Evolutionary conservation across 2,888 invertebrate species (phyloP).

Genomic region (Megamerina dolium): DNA sequence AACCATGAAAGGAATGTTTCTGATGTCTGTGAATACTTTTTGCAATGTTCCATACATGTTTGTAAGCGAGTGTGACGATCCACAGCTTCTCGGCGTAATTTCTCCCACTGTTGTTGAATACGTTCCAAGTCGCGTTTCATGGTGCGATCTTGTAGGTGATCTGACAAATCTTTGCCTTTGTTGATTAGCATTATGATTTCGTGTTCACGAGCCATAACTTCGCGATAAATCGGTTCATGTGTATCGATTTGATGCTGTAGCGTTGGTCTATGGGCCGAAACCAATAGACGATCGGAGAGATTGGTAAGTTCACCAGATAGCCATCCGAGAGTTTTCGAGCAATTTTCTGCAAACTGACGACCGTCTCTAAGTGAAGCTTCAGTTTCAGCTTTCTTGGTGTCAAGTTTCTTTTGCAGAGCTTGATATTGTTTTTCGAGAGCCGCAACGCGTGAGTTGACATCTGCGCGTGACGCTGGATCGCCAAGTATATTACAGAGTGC

Average conservation of each 20-base stretch:
- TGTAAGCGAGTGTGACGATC: slow-evolving; percentile 81
- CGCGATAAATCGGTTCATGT: slow-evolving; percentile 84
- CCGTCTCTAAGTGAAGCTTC: slow-evolving; percentile 82
- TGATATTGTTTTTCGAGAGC: slow-evolving; percentile 83
- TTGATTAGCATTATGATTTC: slow-evolving; percentile 91
- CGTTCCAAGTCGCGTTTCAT: slow-evolving; percentile 77
- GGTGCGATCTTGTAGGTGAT: slow-evolving; percentile 52
- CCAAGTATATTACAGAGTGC: slow-evolving; percentile 80
- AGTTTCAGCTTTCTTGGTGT: slow-evolving; percentile 83
- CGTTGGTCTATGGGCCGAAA: slow-evolving; percentile 79
- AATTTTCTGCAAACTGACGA: slow-evolving; percentile 82
- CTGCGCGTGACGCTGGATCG: slow-evolving; percentile 83
- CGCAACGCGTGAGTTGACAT: slow-evolving; percentile 81
- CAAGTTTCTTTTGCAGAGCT: slow-evolving; percentile 82
- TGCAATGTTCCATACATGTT: slow-evolving; percentile 86
- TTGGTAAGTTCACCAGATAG: slow-evolving; percentile 72
- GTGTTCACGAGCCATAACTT: slow-evolving; percentile 82
- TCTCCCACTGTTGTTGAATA: slow-evolving; percentile 88
- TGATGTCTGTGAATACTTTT: slow-evolving; percentile 79
- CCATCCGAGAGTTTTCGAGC: slow-evolving; percentile 87
- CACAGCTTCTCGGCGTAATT: slow-evolving; percentile 78
- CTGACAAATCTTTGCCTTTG: slow-evolving; percentile 71
- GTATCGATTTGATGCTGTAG: slow-evolving; percentile 81
- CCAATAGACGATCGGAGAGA: slow-evolving; percentile 68
- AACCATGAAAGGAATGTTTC: slow-evolving; percentile 87